Conservation (phyloP, 1,140 invertebrate species). For the Liolophura sinensis region DNA sequence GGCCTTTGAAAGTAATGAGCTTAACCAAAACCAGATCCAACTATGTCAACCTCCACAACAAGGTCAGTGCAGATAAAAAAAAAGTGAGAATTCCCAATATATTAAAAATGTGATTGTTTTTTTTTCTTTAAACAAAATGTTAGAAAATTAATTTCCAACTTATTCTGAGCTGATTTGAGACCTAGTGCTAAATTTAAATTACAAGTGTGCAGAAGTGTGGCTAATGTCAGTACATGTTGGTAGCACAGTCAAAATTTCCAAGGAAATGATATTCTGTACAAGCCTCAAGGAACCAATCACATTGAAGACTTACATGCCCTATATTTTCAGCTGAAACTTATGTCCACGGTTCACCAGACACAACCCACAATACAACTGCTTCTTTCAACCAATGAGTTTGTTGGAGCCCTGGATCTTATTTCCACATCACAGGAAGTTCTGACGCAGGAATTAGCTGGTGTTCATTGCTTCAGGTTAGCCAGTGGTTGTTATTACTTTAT, state of each 20-base stretch:
- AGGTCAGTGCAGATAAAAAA: slow-evolving; percentile 52
- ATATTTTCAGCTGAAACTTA: slow-evolving; percentile 77
- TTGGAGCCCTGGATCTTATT: slow-evolving; percentile 95
- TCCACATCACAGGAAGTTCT: slow-evolving; percentile 95
- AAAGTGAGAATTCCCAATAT: too few relatives aligned
- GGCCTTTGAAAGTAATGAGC: slow-evolving; percentile 76
- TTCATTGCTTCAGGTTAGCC: slow-evolving; percentile 81
- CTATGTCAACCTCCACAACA: slow-evolving; percentile 61
- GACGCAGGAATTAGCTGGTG: slow-evolving; percentile 82
- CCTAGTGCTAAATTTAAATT: slow-evolving; percentile 3
- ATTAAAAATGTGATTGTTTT: too few relatives aligned
- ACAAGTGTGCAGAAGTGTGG: slow-evolving; percentile 4
- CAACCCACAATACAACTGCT: slow-evolving; percentile 95
- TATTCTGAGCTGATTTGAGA: neutral
- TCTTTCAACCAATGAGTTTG: slow-evolving; percentile 94
- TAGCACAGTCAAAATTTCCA: too few relatives aligned
- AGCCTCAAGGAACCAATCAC: too few relatives aligned
- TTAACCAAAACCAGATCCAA: slow-evolving; percentile 61
- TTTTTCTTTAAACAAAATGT: too few relatives aligned
- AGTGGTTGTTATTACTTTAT: too few relatives aligned
- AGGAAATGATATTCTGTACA: too few relatives aligned
- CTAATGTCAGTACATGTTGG: too few relatives aligned
- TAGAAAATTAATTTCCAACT: too few relatives aligned
- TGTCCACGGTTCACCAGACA: slow-evolving; percentile 95
- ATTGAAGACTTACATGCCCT: slow-evolving; percentile 1